phyloP scores from a whole-genome alignment of 2,797 vertebrate species.

The Rhinogobio ventralis region DNA sequence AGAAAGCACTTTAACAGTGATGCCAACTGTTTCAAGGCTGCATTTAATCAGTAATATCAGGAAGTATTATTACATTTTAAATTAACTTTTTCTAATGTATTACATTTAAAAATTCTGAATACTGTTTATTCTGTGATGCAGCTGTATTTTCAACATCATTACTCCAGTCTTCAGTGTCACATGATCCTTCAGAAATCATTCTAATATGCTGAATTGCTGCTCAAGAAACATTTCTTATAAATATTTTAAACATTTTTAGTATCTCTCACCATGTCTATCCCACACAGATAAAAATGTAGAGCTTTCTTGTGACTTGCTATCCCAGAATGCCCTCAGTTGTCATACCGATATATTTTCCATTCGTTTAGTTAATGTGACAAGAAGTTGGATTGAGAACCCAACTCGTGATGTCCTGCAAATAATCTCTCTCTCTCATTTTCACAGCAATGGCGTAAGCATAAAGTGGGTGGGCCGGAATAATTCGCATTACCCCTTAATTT shows the following conservation, averaged over 20 bases:
- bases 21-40: neutral
- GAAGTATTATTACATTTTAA: neutral
- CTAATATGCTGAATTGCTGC: neutral
- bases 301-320: slow-evolving; percentile 4
- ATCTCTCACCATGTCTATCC: neutral
- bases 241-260: neutral
- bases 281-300: neutral
- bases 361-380: slow-evolving; percentile 41
- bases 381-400: neutral
- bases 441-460: no score
- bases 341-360: neutral
- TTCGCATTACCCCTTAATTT: no score
- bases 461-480: no score
- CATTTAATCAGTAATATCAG: neutral
- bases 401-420: neutral
- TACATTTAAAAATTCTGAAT: neutral
- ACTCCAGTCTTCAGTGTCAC: neutral
- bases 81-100: neutral
- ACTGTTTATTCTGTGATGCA: no score
- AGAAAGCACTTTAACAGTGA: neutral
- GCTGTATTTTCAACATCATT: neutral
- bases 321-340: neutral
- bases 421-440: neutral
- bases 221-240: neutral
- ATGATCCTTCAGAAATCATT: neutral